phyloP scores from a whole-genome alignment of 1,140 invertebrate genomes.

The Carcinoscorpius rotundicauda region DNA sequence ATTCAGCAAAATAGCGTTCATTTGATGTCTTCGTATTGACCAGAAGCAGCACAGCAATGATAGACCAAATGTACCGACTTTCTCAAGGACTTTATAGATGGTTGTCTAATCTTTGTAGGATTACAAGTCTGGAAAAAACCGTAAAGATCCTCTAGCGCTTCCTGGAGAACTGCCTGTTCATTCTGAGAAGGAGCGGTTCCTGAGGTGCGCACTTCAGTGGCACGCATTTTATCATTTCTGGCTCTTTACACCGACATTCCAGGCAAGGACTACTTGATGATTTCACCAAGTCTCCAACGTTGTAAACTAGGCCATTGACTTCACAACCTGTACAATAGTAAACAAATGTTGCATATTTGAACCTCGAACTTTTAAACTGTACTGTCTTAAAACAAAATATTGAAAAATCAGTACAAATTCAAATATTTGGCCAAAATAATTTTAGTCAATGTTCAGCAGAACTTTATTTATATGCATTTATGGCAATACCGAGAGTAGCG shows the following conservation, averaged over 20 bases:
- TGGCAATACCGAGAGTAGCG: too few species aligned
- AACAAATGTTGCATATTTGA: background rate
- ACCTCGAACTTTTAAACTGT: background rate
- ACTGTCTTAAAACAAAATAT: background rate
- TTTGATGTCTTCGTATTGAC: too few species aligned
- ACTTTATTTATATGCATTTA: too few species aligned
- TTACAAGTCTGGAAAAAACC: too few species aligned
- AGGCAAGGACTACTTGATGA: slow-evolving; percentile 77
- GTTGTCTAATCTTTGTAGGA: too few species aligned
- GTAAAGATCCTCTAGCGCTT: background rate
- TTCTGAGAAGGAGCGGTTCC: slow-evolving; percentile 50
- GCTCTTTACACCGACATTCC: slow-evolving; percentile 58
- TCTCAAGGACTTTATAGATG: too few species aligned
- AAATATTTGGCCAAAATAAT: too few species aligned
- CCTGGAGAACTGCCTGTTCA: slow-evolving; percentile 23
- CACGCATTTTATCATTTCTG: slow-evolving; percentile 81
- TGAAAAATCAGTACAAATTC: too few species aligned
- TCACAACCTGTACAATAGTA: slow-evolving; percentile 51
- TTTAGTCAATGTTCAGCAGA: too few species aligned
- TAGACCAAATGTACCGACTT: too few species aligned
- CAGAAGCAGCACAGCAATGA: too few species aligned
- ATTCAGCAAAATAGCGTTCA: too few species aligned
- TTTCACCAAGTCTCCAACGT: slow-evolving; percentile 64
- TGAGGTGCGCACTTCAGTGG: slow-evolving; percentile 73
- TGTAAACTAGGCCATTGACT: slow-evolving; percentile 63